Evolutionary conservation across 1,140 invertebrate genomes (phyloP), one percentile per base, ranked within the genome.

Genomic region (Zeugodacus cucurbitae): DNA sequence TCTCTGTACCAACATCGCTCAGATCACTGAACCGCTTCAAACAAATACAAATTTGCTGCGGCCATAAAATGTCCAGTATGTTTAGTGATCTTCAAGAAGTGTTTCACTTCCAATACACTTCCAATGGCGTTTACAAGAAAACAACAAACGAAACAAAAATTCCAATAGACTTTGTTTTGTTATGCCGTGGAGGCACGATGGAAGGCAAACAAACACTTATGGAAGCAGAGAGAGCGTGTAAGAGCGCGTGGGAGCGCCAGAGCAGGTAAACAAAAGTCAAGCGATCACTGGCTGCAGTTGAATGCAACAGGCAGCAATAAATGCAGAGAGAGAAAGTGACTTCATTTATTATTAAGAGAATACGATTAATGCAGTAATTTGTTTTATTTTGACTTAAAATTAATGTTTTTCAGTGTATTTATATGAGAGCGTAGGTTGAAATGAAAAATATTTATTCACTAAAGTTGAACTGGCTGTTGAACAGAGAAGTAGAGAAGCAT

Each of bases 11-110:
- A 88, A 87, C 88, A 87, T 57, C 67, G 64, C 86, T 37, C 29
- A 88, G 88, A 88, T 88, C 88, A 88, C 88, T 88, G 88, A 88
- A 88, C 88, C 74, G 41, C 22, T 82, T 26, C 41, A n/a, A n/a
- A 82, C 74, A 82, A 82, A 82, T 48, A 29, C 17, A 48, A 37
- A 11, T 22, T 14, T 20, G 0, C 32, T 70, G 32, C 14, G 4
- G 14, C 64, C 64, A 6, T 34, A 32, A 70, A 70, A 37, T 34
- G 74, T 37, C 17, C 37, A 41, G 34, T 74, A 6, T 82, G n/a
- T 82, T 44, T 82, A 82, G n/a, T 48, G 74, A 82, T 82, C 74
- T 82, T 82, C 74, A 82, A 78, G 41, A 82, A 82, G n/a, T 48
- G 74, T 48, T 82, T 48, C 41, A 20, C 5, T 82, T 20, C 34